phyloP scores from a whole-genome alignment of 2,888 invertebrate genomes.

The Aphrophora alni region DNA sequence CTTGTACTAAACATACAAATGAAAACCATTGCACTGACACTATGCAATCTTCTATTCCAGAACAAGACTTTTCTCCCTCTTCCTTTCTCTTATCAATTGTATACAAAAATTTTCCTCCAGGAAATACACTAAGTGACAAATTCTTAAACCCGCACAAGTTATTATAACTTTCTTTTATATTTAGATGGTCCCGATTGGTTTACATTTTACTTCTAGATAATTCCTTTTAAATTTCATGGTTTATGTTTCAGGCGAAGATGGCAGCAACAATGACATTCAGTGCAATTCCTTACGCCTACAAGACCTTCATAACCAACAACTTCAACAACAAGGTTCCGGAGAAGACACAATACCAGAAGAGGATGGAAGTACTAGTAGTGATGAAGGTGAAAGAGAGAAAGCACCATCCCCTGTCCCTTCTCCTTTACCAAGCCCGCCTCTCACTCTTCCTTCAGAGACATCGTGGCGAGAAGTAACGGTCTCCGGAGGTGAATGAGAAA shows the following conservation, averaged over 20 bases:
- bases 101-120: too few species aligned
- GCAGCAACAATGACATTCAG: constrained; percentile 51
- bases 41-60: too few species aligned
- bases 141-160: too few species aligned
- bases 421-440: constrained; percentile 43
- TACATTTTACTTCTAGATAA: too few species aligned
- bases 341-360: constrained; percentile 54
- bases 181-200: too few species aligned
- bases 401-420: constrained; percentile 58
- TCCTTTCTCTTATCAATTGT: too few species aligned
- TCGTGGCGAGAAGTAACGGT: constrained; percentile 63
- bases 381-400: constrained; percentile 37
- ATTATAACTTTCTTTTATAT: too few species aligned
- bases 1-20: too few species aligned
- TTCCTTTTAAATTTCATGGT: too few species aligned
- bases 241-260: constrained; percentile 54
- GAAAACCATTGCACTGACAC: too few species aligned
- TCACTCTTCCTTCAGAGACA: constrained; percentile 57
- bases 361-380: constrained; percentile 42
- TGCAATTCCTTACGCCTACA: constrained; percentile 56
- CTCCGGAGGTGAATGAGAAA: constrained; percentile 61
- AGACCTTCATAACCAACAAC: constrained; percentile 46
- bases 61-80: too few species aligned
- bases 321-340: constrained; percentile 39
- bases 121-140: too few species aligned